Evolutionary conservation across 2,797 vertebrate species (phyloP).

Genomic region (Silurus lanzhouensis): DNA sequence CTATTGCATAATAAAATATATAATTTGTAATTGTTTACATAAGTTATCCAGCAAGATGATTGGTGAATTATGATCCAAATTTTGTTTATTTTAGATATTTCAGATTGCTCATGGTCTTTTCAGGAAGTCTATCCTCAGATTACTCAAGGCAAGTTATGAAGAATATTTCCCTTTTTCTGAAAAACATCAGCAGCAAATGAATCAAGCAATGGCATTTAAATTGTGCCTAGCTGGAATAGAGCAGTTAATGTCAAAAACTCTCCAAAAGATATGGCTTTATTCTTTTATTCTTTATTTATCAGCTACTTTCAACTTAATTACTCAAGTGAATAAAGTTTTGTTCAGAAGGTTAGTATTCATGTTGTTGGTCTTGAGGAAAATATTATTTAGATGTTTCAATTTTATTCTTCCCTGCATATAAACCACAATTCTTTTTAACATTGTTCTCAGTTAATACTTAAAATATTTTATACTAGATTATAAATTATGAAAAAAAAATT

Average conservation of each 20-base stretch:
- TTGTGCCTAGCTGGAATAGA: neutral
- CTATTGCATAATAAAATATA: neutral
- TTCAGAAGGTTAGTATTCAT: neutral
- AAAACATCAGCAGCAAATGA: neutral
- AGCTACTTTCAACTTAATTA: neutral
- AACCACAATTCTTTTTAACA: neutral
- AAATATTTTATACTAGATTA: neutral
- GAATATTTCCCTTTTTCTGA: neutral
- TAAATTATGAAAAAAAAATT: too few relatives aligned
- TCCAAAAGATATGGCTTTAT: neutral
- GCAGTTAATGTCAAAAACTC: neutral
- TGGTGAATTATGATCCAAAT: neutral
- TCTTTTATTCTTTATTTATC: neutral
- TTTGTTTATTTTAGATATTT: neutral
- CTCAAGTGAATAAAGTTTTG: neutral
- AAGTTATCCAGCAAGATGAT: neutral
- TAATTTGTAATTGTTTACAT: neutral
- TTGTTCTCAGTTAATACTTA: neutral
- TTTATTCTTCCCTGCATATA: neutral
- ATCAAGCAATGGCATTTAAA: neutral
- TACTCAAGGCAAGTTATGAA: neutral
- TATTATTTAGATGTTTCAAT: neutral
- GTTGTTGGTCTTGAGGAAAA: neutral
- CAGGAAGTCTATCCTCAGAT: neutral
- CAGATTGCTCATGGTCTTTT: neutral